phyloP scores from a whole-genome alignment of 2,888 invertebrate genomes.

The Anaspis maculata region DNA sequence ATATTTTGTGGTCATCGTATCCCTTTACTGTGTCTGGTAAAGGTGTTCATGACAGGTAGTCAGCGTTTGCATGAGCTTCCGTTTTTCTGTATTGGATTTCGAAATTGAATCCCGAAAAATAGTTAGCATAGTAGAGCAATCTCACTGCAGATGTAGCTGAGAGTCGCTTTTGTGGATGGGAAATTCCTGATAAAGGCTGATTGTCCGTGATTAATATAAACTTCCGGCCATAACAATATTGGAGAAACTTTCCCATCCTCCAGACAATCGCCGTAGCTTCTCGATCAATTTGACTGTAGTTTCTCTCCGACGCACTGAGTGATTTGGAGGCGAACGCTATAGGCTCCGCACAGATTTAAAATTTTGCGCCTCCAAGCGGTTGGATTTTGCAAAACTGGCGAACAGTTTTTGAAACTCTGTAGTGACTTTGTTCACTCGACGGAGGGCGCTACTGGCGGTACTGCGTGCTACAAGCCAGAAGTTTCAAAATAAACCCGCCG shows the following conservation, averaged over 20 bases:
- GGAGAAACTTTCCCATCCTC: conserved; percentile 10
- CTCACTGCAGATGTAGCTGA: conserved; percentile 9
- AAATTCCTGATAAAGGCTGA: conserved; percentile 12
- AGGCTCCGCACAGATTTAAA: no score
- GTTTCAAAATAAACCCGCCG: no score
- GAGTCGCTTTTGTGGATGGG: conserved; percentile 6
- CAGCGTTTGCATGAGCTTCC: conserved; percentile 6
- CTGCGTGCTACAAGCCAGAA: no score
- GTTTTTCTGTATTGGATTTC: conserved; percentile 2
- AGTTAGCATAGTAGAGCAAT: conserved; percentile 16
- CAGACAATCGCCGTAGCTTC: conserved; percentile 26
- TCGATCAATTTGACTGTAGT: conserved; percentile 25
- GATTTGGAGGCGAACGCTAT: conserved; percentile 20
- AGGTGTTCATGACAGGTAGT: conserved; percentile 10
- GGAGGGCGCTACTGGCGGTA: no score
- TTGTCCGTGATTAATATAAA: conserved; percentile 13
- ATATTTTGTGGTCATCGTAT: conserved; percentile 1
- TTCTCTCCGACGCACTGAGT: conserved; percentile 6
- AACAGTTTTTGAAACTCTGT: no score
- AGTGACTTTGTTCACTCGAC: no score
- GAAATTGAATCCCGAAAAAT: conserved; percentile 8
- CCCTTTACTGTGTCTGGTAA: background rate
- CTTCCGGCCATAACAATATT: conserved; percentile 11
- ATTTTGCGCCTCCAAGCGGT: no score
- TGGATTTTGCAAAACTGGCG: no score